phyloP scores from a whole-genome alignment of 1,140 invertebrate genomes.

The Centruroides vittatus region DNA sequence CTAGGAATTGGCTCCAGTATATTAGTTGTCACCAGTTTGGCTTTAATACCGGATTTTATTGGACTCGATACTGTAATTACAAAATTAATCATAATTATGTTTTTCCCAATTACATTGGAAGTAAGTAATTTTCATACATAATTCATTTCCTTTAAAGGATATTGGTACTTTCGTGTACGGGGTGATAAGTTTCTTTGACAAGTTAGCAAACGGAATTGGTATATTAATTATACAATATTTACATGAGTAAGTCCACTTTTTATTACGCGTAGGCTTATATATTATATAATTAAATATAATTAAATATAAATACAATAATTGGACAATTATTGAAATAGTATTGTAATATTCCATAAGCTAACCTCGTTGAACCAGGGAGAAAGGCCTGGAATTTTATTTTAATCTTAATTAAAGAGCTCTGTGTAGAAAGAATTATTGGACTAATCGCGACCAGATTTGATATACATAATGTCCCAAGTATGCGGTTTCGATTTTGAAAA shows the following conservation, averaged over 20 bases:
- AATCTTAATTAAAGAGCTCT: too few species aligned
- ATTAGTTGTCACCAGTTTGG: slow-evolving; percentile 72
- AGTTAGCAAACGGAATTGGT: slow-evolving; percentile 67
- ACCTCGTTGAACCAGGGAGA: too few species aligned
- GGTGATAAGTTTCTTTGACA: slow-evolving; percentile 85
- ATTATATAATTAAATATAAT: too few species aligned
- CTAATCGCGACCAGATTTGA: too few species aligned
- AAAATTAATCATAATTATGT: not conserved
- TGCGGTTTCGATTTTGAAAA: too few species aligned
- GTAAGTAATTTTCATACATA: not conserved
- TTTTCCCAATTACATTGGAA: too few species aligned
- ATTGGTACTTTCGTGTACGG: slow-evolving; percentile 87
- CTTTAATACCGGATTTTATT: slow-evolving; percentile 77
- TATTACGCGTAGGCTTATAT: not conserved
- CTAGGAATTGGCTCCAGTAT: slow-evolving; percentile 68
- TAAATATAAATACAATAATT: too few species aligned
- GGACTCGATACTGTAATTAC: slow-evolving; percentile 48
- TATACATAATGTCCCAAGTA: too few species aligned
- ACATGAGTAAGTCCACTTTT: slow-evolving; percentile 24
- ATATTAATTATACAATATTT: slow-evolving; percentile 61
- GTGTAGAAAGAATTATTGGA: too few species aligned
- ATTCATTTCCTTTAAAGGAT: slow-evolving; percentile 32
- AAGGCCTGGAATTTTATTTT: too few species aligned
- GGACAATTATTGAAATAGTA: too few species aligned
- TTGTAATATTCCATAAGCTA: too few species aligned